These are phyloP conservation scores for Quiscalus mexicanus DNA, from an alignment of 2,113 vertebrate genomes.

Conservation along the genomic window DNA sequence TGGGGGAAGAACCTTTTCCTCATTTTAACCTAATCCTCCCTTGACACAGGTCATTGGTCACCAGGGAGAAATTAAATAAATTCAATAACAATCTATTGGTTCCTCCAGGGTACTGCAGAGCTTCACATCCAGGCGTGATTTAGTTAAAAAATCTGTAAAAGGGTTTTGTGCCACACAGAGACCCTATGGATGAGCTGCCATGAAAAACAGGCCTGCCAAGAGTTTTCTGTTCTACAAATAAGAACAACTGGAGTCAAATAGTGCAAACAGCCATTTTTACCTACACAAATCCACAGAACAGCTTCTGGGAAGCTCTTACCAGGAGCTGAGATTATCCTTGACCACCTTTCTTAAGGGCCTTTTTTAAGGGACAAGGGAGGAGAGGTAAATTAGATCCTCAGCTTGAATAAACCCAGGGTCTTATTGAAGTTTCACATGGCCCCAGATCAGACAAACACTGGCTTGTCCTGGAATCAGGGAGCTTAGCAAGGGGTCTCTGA, in stretches of 20 bases:
- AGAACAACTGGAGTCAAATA: not conserved
- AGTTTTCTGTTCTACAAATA: not conserved
- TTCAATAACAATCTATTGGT: not conserved
- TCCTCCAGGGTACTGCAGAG: not conserved
- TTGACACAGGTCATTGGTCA: not conserved
- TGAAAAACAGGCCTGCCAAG: not conserved
- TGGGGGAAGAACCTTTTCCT: not conserved
- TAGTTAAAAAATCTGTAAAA: not conserved
- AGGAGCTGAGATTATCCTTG: not conserved
- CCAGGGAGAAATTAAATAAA: not conserved
- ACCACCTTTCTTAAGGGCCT: not conserved
- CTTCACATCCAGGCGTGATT: not conserved
- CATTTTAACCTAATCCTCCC: not conserved
- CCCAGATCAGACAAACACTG: not conserved
- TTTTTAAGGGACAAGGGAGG: not conserved
- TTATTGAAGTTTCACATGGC: not conserved
- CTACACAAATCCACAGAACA: not conserved
- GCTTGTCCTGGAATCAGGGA: not conserved
- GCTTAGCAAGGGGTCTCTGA: not conserved
- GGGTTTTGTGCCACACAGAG: not conserved
- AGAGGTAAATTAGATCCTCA: constrained; percentile 8
- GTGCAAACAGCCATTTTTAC: not conserved
- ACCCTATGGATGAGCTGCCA: not conserved
- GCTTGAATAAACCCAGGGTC: not conserved
- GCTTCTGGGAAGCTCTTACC: not conserved